Evolutionary conservation across 2,888 invertebrate genomes (phyloP), one percentile per base, ranked within the genome.

Genomic region (Troides aeacus): DNA sequence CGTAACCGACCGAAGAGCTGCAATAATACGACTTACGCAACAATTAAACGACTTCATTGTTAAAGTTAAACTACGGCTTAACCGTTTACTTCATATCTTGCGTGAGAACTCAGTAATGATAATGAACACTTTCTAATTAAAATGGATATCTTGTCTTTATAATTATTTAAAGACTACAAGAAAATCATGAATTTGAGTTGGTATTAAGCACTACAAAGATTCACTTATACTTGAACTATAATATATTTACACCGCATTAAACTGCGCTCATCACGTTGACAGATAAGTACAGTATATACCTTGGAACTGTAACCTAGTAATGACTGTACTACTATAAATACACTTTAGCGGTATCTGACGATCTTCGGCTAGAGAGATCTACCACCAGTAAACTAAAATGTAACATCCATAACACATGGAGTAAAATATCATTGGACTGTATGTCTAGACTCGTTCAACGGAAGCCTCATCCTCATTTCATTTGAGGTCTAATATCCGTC

Each of bases 31-130:
- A 68, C 63, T 68, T 68, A 68, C 24, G 59, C 63, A 68, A 68
- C 50, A 68, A 42, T 62, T 68, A 23, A 68, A 68, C 18, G 62
- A 18, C 21, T 39, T 36, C 58, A 63, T 64, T 68, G 68, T 53
- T 59, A 58, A 50, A 59, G 60, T 57, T 57, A 18, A 18, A 3
- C 18, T 42, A 23, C 58, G 15, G 39, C 18, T 64, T 56, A 61
- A n/a, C 39, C 64, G 36, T 69, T 69, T 39, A 56, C 53, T 24
- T 64, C 53, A 61, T 56, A 21, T 18, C 60, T 61, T 64, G 69
- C 61, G 56, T 69, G 69, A 64, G 68, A 69, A 69, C 61, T 64
- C n/a, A 46, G 63, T 68, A 69, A 69, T 64, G 61, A 56, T 23
- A 59, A 39, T 36, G 57, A 39, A 69, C 62, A 42, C 64, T 56